Percentiles rank a stretch among this genome's conserved stretches.
phyloP scores from a whole-genome alignment of 1,140 invertebrate genomes.

The Apis florea region DNA sequence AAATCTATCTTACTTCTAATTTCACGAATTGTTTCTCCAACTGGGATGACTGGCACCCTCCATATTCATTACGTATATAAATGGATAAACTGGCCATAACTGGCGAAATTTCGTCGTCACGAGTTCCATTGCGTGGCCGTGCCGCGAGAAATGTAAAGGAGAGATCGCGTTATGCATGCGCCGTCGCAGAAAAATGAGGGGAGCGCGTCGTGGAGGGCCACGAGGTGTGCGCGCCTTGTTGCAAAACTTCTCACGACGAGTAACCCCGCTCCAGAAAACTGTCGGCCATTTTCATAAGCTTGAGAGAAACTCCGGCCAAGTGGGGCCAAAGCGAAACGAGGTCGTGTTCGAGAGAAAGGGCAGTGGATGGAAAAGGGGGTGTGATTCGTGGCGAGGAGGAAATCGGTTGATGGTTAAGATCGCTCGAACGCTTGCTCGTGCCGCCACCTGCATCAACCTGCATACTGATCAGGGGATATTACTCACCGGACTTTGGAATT shows the following conservation, averaged over 20 bases:
- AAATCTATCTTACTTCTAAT: too few relatives aligned
- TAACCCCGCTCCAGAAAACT: conserved; percentile 55
- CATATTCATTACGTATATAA: too few relatives aligned
- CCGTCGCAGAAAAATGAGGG: conserved; percentile 35
- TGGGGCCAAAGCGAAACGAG: conserved; percentile 51
- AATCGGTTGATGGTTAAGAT: not conserved
- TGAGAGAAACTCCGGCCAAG: conserved; percentile 53
- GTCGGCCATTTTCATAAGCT: conserved; percentile 63
- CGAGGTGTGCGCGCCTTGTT: conserved; percentile 35
- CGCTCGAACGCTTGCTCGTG: not conserved
- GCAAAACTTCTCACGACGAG: conserved; percentile 51
- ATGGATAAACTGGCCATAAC: too few relatives aligned
- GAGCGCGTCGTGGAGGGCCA: not conserved
- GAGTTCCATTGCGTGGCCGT: not conserved
- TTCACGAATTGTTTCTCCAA: too few relatives aligned
- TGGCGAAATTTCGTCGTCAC: not conserved
- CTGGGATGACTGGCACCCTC: too few relatives aligned
- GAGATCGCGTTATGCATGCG: conserved; percentile 29
- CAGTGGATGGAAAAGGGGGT: conserved; percentile 14
- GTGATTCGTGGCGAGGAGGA: conserved; percentile 3
- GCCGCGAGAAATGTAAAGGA: not conserved
- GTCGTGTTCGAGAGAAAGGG: conserved; percentile 41
- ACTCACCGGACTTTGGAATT: not conserved
- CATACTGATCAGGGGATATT: not conserved
- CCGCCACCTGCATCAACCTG: not conserved